Evolutionary conservation across 2,888 invertebrate genomes (phyloP).

Genomic region (Hydrotaea diabolus): DNA sequence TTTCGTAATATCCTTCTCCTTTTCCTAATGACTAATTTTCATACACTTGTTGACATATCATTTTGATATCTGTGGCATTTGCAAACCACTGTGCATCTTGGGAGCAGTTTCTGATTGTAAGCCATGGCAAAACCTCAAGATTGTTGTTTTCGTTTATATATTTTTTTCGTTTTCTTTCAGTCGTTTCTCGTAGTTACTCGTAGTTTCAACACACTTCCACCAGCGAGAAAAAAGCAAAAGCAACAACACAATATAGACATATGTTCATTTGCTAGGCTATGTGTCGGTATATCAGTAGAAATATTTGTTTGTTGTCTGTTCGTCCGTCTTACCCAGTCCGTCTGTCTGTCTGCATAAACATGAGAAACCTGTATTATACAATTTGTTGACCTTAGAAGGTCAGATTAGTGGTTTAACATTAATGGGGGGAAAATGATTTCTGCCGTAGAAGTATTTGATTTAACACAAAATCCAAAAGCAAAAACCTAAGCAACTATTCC

Average conservation of each 20-base stretch:
- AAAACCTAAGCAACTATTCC: too few species aligned
- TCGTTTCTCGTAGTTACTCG: constrained; percentile 23
- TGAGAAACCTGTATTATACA: constrained; percentile 57
- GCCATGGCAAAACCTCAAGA: constrained; percentile 33
- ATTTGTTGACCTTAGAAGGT: constrained; percentile 66
- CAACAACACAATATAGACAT: constrained; percentile 42
- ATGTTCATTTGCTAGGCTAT: constrained; percentile 47
- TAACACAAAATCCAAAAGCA: neutral
- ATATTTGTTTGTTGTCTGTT: too few species aligned
- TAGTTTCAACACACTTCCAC: constrained; percentile 40
- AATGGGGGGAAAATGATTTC: constrained; percentile 24
- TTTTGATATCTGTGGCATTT: too few species aligned
- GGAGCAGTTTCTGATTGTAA: neutral
- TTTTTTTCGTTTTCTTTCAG: constrained; percentile 31
- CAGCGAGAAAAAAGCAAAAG: neutral
- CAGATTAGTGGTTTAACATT: constrained; percentile 55
- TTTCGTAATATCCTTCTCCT: too few species aligned
- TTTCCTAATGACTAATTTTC: too few species aligned
- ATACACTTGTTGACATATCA: too few species aligned
- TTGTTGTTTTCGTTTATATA: constrained; percentile 36
- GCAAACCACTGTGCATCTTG: neutral
- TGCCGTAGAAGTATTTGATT: neutral
- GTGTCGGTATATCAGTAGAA: neutral
- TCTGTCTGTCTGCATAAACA: constrained; percentile 20
- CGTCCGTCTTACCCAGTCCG: too few species aligned